These are phyloP conservation scores for Sebastes cheni DNA, from an alignment of 2,797 vertebrate genomes.

Conservation along the genomic window DNA sequence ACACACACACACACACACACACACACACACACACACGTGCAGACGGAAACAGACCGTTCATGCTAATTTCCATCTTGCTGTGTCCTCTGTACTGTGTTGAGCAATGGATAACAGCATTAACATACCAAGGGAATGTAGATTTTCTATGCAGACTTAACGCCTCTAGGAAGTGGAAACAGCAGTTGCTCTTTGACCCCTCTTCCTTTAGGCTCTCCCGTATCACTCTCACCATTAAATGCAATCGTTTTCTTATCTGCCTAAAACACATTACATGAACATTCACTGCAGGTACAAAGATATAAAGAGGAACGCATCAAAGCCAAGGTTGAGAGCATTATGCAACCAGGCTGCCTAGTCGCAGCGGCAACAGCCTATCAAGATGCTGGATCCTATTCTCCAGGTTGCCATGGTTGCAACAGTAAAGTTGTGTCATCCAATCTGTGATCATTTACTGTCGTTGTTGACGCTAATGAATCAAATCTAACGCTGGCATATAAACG, in stretches of 20 bases:
- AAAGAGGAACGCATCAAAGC: constrained; percentile 45
- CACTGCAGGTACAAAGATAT: constrained; percentile 36
- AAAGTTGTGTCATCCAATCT: constrained; percentile 56
- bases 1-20: too few relatives aligned
- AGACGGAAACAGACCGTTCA: neutral
- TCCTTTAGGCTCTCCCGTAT: neutral
- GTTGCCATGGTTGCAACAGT: constrained; percentile 67
- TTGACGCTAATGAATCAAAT: constrained; percentile 19
- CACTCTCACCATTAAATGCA: constrained; percentile 12
- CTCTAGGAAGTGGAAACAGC: neutral
- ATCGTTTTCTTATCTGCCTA: neutral
- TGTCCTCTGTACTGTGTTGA: neutral
- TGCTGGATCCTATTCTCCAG: constrained; percentile 29
- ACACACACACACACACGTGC: neutral
- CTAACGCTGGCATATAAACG: neutral
- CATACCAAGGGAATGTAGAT: neutral
- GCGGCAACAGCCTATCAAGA: constrained; percentile 42
- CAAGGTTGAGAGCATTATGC: constrained; percentile 56
- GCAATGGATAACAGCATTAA: neutral
- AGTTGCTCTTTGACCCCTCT: neutral
- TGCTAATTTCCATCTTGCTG: neutral
- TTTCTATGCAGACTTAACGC: neutral
- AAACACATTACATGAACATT: constrained; percentile 17
- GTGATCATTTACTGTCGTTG: constrained; percentile 28
- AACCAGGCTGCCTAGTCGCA: constrained; percentile 41